A percentile compares a stretch with the other conserved stretches of the same genome.
Conservation (phyloP, 2,113 vertebrate species). For the Corvus cornix region DNA sequence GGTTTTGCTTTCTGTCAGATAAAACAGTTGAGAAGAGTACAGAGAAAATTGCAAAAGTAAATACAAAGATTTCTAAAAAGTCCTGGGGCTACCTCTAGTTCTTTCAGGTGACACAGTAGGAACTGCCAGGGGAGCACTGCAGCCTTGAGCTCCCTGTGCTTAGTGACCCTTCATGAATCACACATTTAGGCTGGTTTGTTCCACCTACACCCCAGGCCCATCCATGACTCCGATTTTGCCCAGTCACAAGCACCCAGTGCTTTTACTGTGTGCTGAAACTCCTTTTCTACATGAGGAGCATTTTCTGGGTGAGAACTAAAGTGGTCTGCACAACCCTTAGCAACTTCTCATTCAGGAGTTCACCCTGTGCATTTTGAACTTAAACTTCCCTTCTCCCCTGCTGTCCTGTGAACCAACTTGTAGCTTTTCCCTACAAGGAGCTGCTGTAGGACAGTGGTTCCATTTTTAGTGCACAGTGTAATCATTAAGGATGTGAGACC, state of each 20-base stretch:
- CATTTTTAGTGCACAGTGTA: neutral
- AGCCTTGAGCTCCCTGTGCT: neutral
- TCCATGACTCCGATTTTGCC: neutral
- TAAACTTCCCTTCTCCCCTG: neutral
- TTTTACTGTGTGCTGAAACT: neutral
- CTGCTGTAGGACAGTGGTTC: neutral
- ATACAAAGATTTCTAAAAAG: neutral
- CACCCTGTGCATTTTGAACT: fast-evolving
- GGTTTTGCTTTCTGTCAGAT: neutral
- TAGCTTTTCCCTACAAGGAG: neutral
- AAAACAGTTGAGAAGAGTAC: neutral
- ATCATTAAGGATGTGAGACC: neutral
- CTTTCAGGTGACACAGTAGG: neutral
- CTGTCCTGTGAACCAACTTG: neutral
- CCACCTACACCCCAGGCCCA: neutral
- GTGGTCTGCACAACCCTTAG: neutral
- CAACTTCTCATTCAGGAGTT: neutral
- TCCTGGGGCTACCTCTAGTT: neutral
- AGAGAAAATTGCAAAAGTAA: neutral
- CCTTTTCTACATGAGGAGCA: neutral
- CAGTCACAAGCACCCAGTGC: neutral
- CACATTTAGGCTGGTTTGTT: neutral
- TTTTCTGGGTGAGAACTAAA: neutral
- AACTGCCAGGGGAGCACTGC: neutral
- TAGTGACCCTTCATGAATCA: neutral